Evolutionary conservation across 2,888 invertebrate species (phyloP).

Genomic region (Linyphia triangularis): DNA sequence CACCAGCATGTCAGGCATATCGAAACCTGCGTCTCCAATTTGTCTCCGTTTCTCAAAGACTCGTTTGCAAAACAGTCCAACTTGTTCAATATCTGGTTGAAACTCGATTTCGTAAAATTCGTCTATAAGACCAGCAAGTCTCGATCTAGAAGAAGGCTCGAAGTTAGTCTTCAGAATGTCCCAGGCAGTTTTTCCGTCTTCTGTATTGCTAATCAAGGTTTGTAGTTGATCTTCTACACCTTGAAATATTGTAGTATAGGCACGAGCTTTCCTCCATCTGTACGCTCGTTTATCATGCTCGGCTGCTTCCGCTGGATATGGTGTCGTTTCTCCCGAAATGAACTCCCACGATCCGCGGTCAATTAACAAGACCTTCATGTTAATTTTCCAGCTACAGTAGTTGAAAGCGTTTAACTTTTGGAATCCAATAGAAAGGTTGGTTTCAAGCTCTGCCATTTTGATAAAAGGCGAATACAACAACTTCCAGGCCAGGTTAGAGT

Average conservation of each 20-base stretch:
- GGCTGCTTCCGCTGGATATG: background rate
- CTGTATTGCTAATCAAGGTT: background rate
- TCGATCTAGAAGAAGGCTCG: no score
- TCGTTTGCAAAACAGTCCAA: background rate
- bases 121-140: background rate
- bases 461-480: no score
- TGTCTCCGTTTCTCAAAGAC: background rate
- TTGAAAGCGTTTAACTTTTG: background rate
- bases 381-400: background rate
- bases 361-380: constrained; percentile 1
- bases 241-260: background rate
- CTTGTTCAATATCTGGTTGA: background rate
- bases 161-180: no score
- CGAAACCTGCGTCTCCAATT: background rate
- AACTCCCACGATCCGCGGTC: constrained; percentile 1
- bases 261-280: background rate
- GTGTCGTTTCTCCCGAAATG: background rate
- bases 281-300: background rate
- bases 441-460: no score
- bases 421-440: no score
- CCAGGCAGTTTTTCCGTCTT: background rate
- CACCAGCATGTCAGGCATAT: background rate
- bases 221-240: constrained; percentile 5
- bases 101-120: background rate
- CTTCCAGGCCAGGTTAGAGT: no score